Conservation (phyloP, 2,888 invertebrate genomes). For the Dolichomitus sp. region DNA sequence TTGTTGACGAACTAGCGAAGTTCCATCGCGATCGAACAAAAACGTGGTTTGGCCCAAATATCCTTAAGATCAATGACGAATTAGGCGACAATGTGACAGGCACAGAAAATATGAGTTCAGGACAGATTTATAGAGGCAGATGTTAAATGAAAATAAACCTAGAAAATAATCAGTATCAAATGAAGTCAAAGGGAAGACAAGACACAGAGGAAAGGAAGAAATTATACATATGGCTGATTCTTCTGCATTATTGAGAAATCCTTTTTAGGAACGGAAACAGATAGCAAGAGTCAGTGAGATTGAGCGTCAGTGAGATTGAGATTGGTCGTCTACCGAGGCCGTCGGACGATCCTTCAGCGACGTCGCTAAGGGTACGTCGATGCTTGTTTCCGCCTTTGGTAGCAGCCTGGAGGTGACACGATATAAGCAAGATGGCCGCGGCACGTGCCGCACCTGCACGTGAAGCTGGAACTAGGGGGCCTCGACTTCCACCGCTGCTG, state of each 20-base stretch:
- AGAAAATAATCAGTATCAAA: not conserved
- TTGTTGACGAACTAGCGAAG: too few relatives aligned
- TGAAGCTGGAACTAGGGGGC: slow-evolving; percentile 92
- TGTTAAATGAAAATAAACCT: not conserved
- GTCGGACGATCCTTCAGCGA: slow-evolving; percentile 85
- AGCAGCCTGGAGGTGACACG: slow-evolving; percentile 91
- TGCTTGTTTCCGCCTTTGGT: slow-evolving; percentile 80
- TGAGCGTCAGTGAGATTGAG: slow-evolving; percentile 63
- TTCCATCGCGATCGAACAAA: too few relatives aligned
- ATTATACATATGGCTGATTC: not conserved
- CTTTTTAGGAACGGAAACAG: slow-evolving; percentile 15
- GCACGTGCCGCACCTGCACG: slow-evolving; percentile 97
- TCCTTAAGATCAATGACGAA: slow-evolving; percentile 39
- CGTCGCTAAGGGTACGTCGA: slow-evolving; percentile 85
- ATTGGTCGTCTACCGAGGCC: slow-evolving; percentile 85
- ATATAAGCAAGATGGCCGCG: slow-evolving; percentile 98
- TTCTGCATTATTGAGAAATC: not conserved
- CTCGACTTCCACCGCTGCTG: slow-evolving; percentile 89
- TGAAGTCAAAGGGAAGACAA: not conserved
- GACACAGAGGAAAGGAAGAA: not conserved
- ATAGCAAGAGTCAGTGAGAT: slow-evolving; percentile 44
- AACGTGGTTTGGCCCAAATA: too few relatives aligned
- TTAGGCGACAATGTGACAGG: slow-evolving; percentile 36
- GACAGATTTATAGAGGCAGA: not conserved
- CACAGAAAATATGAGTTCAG: slow-evolving; percentile 1